Evolutionary conservation across 2,797 vertebrate species (phyloP).

Genomic region (Rhinogobio ventralis): DNA sequence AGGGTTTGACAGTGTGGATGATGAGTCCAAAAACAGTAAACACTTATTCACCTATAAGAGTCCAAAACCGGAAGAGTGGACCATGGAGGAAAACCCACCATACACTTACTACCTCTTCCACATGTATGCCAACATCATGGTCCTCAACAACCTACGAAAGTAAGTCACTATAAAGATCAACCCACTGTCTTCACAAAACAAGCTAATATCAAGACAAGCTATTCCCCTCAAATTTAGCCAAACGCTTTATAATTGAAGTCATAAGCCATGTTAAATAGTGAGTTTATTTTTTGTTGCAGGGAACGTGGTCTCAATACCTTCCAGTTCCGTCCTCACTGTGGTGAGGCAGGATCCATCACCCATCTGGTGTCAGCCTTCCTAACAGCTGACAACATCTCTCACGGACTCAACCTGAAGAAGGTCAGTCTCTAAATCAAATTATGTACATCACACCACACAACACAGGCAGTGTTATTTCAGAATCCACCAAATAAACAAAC

Average conservation of each 20-base stretch:
- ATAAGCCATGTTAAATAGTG: background rate
- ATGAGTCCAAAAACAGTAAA: conserved; percentile 95
- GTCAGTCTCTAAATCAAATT: conserved; percentile 68
- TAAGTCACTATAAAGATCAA: conserved; percentile 65
- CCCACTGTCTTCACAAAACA: background rate
- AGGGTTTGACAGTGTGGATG: conserved; percentile 97
- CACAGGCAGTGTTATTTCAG: no score
- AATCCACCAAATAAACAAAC: no score
- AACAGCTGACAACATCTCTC: conserved; percentile 96
- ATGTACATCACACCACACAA: background rate
- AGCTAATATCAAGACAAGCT: background rate
- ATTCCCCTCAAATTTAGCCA: background rate
- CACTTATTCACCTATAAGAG: conserved; percentile 96
- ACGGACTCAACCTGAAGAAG: conserved; percentile 96
- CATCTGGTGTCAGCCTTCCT: conserved; percentile 95
- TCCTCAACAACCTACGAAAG: conserved; percentile 96
- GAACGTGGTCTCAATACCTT: conserved; percentile 94
- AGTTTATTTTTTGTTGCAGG: conserved; percentile 69
- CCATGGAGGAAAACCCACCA: conserved; percentile 89
- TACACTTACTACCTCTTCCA: conserved; percentile 98
- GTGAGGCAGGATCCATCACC: conserved; percentile 96
- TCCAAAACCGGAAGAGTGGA: conserved; percentile 93
- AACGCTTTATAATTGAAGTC: background rate
- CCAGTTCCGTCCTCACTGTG: conserved; percentile 94
- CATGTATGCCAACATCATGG: conserved; percentile 98